Evolutionary conservation across 2,797 vertebrate genomes (phyloP).

Genomic region (Enteromius treurensis): DNA sequence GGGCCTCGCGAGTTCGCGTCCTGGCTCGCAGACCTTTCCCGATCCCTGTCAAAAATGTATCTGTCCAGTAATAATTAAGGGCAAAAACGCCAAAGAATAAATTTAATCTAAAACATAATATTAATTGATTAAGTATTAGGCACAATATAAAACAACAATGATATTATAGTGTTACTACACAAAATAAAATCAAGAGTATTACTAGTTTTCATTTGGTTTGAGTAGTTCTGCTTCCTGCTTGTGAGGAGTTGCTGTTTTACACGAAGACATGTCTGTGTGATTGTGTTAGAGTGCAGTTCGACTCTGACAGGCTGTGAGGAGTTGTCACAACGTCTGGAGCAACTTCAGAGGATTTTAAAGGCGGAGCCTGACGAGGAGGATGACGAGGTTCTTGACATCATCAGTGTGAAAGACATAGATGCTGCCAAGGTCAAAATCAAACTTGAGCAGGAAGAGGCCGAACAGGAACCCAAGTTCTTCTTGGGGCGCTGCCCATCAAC

Average conservation of each 20-base stretch:
- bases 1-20: too few species aligned
- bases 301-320: conserved; percentile 86
- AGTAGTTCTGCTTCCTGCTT: background rate
- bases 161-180: background rate
- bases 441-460: conserved; percentile 89
- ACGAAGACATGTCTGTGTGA: background rate
- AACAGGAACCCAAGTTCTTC: conserved; percentile 87
- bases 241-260: conserved; percentile 6
- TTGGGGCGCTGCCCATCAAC: conserved; percentile 82
- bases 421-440: conserved; percentile 86
- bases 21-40: too few species aligned
- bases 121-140: background rate
- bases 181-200: background rate
- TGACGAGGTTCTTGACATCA: conserved; percentile 88
- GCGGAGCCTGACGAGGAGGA: conserved; percentile 86
- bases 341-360: conserved; percentile 91
- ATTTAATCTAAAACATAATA: background rate
- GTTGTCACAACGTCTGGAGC: conserved; percentile 88
- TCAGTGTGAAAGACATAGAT: conserved; percentile 78
- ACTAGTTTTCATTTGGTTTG: background rate
- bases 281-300: conserved; percentile 84
- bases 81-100: too few species aligned
- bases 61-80: too few species aligned
- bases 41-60: too few species aligned
- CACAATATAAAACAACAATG: background rate